Evolutionary conservation across 2,113 vertebrate genomes (phyloP).

Genomic region (Sitta europaea): DNA sequence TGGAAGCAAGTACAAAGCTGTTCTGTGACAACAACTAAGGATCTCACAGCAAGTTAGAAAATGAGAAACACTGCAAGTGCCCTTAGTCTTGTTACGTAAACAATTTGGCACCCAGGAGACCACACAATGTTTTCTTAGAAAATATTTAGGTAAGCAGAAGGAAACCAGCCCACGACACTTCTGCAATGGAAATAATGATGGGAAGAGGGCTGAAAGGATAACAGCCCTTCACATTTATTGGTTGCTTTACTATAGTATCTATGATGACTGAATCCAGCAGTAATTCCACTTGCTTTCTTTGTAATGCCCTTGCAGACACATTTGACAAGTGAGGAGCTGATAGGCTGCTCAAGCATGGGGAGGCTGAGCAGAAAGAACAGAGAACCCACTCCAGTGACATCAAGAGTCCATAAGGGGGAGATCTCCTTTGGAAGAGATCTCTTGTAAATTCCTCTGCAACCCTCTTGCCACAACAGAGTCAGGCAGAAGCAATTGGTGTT

Average conservation of each 20-base stretch:
- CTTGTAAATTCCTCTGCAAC: neutral
- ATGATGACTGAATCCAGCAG: neutral
- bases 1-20: neutral
- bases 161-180: neutral
- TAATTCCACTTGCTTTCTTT: neutral
- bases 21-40: neutral
- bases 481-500: neutral
- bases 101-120: neutral
- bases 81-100: neutral
- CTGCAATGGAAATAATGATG: neutral
- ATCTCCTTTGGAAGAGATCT: neutral
- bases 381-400: neutral
- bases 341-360: neutral
- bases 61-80: neutral
- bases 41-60: neutral
- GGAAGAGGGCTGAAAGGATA: neutral
- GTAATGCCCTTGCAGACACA: neutral
- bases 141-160: neutral
- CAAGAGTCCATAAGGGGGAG: neutral
- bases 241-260: neutral
- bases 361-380: neutral
- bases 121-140: neutral
- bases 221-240: neutral
- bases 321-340: neutral
- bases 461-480: rapidly evolving